Base-by-base conservation (phyloP, 2,113 vertebrate species). In the Ancistrus triradiatus region DNA sequence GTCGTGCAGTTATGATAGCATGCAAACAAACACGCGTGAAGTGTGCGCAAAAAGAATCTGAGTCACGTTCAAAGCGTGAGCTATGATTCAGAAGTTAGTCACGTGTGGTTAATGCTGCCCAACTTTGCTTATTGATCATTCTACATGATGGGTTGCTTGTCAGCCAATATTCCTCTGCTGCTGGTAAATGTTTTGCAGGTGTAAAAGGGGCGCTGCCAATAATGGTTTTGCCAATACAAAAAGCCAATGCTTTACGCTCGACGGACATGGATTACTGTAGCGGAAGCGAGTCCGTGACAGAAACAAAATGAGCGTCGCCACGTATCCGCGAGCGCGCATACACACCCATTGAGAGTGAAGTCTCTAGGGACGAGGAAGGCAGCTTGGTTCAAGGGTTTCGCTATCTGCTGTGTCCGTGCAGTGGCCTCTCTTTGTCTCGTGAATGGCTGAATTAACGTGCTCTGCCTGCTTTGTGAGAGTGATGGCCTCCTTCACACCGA, bases 361-460 rank as follows among this genome's bases (percentile, higher is more conserved):
- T 46, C 55, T 52, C 19, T 25, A 31, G 28, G 52, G 44, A 10
- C 6, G 35, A 19, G 21, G 18, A 25, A 21, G 48, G 11, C 22
- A 17, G 25, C 37, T 4, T 14, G 52, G 35, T 69, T 67, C 43
- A 75, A 64, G 51, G 51, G 48, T 7, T 63, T 11, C 31, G 51
- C 49, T 75, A 75, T 75, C 73, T 61, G 55, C 44, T 44, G 48
- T 17, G 49, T 31, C 73, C 70, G 22, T 75, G 56, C 63, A 53
- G 37, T 56, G 37, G 43, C 7, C 28, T 43, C 28, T 43, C 33
- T 49, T 70, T 73, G 74, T 73, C 55, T 43, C 25, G 33, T 69
- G 48, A 73, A 59, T 70, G 40, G 40, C 53, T 55, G 70, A 67
- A 38, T 63, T 69, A 67, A 66, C 42, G 27, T 33, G 60, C 55